A percentile compares a stretch with the other conserved stretches of the same genome.
These are phyloP conservation scores for Micoletzkya japonica DNA, from an alignment of 2,888 invertebrate genomes.

Conservation along the genomic window DNA sequence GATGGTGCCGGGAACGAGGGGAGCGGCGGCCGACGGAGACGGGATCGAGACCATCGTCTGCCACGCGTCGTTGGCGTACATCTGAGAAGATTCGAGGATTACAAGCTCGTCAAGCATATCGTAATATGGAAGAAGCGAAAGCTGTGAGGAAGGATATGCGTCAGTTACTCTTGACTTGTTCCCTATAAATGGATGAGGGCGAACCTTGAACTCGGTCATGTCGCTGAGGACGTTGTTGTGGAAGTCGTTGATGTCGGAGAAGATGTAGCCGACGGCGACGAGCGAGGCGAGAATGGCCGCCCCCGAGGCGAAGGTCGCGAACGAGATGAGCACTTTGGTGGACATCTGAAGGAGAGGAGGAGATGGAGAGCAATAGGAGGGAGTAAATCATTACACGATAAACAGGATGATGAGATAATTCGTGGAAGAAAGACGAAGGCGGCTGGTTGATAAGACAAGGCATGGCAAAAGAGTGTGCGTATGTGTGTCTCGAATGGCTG, in stretches of 20 bases:
- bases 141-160: neutral
- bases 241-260: slow-evolving; percentile 29
- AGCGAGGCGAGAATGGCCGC: slow-evolving; percentile 14
- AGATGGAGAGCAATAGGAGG: neutral
- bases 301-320: slow-evolving; percentile 11
- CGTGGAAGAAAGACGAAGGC: too few species aligned
- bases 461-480: too few species aligned
- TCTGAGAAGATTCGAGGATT: slow-evolving; percentile 6
- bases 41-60: slow-evolving; percentile 25
- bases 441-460: too few species aligned
- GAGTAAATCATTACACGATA: too few species aligned
- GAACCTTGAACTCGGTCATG: slow-evolving; percentile 25
- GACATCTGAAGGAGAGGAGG: slow-evolving; percentile 2
- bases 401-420: too few species aligned
- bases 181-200: neutral
- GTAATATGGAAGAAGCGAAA: neutral
- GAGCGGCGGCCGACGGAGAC: neutral
- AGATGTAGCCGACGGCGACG: slow-evolving; percentile 18
- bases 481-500: too few species aligned
- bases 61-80: slow-evolving; percentile 30
- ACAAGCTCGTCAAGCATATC: neutral
- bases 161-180: neutral
- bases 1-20: slow-evolving; percentile 1
- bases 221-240: slow-evolving; percentile 9
- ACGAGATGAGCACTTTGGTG: slow-evolving; percentile 20